Base-by-base conservation (phyloP, 2,888 invertebrate species). In the Furcula furcula region DNA sequence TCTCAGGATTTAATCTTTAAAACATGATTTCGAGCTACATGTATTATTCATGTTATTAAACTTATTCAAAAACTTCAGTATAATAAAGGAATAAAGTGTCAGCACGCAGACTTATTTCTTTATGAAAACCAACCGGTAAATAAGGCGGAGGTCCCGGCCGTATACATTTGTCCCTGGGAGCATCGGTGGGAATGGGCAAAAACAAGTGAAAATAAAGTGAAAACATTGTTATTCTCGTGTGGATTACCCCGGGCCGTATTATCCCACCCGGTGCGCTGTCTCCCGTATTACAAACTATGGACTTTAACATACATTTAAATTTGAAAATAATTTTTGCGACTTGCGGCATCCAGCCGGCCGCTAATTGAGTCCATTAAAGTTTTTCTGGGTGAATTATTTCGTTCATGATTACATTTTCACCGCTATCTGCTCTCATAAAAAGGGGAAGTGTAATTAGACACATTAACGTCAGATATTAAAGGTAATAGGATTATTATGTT, bases 201-300 rank as follows among this genome's bases (percentile, higher is more conserved):
- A 84, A 81, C 70, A 76, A 77, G 73, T 71, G 75, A 73, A 76
- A 82, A 83, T 78, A 79, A 79, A 83, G 76, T 77, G 80, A 76
- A 79, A 83, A 83, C 75, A 76, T 76, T 78, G 77, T 82, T 81
- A 77, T 76, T 78, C 76, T 77, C 74, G 65, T 73, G 81, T 81
- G 80, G 76, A 76, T 83, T 79, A 79, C 76, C 64, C 67, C 64
- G 58, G 65, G 64, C 65, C 61, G 65, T 66, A 67, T 74, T 76
- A 68, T 76, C 70, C 54, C 62, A 67, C 63, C 64, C 62, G 51
- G 57, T 49, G 52, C 50, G 48, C 57, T 62, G 65, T 66, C 68
- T 67, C 62, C 37, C 45, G 55, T 66, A 66, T 70, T 70, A 64
- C 59, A 56, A 71, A 73, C 71, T 75, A 71, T 64, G 61, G 62